A percentile compares a stretch with the other conserved stretches of the same genome.
phyloP scores from a whole-genome alignment of 2,797 vertebrate species.

The Echiichthys vipera region DNA sequence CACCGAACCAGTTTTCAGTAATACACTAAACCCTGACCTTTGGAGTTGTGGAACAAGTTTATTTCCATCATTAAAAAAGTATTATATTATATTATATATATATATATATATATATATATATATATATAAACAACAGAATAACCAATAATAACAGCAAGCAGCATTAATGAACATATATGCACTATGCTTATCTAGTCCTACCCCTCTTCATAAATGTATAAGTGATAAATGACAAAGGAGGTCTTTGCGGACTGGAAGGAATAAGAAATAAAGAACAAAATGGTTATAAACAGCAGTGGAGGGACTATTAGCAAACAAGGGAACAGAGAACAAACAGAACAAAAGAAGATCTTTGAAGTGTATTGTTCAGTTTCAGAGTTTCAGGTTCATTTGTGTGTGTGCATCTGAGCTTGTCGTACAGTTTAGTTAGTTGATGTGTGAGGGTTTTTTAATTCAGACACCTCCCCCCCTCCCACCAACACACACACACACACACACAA shows the following conservation, averaged over 20 bases:
- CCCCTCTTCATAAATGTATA: too few species aligned
- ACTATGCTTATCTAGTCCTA: too few species aligned
- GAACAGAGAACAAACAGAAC: constrained; percentile 38
- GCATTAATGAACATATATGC: too few species aligned
- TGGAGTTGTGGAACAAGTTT: too few species aligned
- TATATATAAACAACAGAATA: too few species aligned
- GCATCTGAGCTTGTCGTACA: constrained; percentile 22
- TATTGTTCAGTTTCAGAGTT: constrained; percentile 25
- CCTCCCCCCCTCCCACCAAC: constrained; percentile 9
- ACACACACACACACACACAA: constrained; percentile 2
- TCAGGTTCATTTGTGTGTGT: constrained; percentile 17
- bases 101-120: too few species aligned
- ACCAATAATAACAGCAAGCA: too few species aligned
- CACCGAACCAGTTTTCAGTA: not conserved
- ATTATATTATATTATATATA: too few species aligned
- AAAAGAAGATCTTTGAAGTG: constrained; percentile 39
- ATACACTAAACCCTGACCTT: not conserved
- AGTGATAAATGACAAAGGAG: constrained; percentile 2
- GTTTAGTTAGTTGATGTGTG: constrained; percentile 35
- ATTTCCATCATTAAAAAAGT: too few species aligned
- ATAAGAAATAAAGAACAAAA: constrained; percentile 17
- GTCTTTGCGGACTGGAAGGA: constrained; percentile 1
- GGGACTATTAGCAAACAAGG: constrained; percentile 36
- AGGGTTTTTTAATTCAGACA: constrained; percentile 46
- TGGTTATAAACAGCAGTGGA: constrained; percentile 30